phyloP scores from a whole-genome alignment of 1,140 invertebrate genomes.

The Pachypeltis micranthus region DNA sequence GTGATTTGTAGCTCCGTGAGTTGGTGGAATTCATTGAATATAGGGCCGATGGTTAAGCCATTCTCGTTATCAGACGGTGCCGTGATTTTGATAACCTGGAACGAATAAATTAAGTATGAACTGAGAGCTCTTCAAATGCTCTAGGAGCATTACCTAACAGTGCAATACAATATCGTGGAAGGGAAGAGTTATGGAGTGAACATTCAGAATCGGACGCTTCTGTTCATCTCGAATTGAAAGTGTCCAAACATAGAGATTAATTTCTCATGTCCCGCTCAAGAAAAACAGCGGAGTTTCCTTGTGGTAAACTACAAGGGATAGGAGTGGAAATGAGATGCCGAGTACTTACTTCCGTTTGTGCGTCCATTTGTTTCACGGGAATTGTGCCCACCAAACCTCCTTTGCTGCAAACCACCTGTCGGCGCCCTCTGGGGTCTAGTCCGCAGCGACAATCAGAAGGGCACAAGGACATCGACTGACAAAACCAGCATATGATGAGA shows the following conservation, averaged over 20 bases:
- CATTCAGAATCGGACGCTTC: too few species aligned
- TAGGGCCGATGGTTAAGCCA: conserved; percentile 56
- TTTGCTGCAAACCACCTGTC: conserved; percentile 30
- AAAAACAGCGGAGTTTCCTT: too few species aligned
- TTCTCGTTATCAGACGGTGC: conserved; percentile 52
- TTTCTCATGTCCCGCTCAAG: too few species aligned
- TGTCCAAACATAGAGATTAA: not conserved
- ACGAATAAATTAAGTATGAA: not conserved
- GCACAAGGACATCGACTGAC: conserved; percentile 19
- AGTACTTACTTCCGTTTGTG: conserved; percentile 12
- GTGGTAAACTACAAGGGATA: too few species aligned
- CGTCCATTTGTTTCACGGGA: conserved; percentile 33
- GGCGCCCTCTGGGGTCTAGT: conserved; percentile 25
- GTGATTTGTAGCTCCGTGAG: conserved; percentile 63
- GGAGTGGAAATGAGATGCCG: too few species aligned
- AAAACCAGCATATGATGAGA: not conserved
- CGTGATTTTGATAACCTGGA: conserved; percentile 52
- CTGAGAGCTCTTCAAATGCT: too few species aligned
- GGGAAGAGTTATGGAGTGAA: too few species aligned
- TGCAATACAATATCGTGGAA: too few species aligned
- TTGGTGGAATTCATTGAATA: conserved; percentile 51
- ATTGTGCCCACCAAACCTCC: conserved; percentile 36
- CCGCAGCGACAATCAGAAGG: conserved; percentile 27
- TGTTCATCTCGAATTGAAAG: too few species aligned
- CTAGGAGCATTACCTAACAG: too few species aligned